These are phyloP conservation scores for Hololepta plana DNA, from an alignment of 2,888 invertebrate species.

Conservation along the genomic window DNA sequence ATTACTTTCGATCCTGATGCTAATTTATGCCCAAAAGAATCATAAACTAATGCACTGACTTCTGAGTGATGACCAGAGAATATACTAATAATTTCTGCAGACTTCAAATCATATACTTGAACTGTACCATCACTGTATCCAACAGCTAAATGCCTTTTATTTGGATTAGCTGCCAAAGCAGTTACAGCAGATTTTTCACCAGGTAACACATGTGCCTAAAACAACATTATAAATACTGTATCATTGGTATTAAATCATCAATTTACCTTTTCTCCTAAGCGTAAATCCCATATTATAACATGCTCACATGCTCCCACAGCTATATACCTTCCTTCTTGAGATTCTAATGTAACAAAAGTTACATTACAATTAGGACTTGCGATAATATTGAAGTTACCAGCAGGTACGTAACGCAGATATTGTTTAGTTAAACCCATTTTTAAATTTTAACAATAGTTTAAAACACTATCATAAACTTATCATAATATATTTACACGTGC, in stretches of 20 bases:
- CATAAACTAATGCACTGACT: slow-evolving; percentile 68
- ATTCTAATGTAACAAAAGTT: slow-evolving; percentile 57
- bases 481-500: no score
- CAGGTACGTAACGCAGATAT: slow-evolving; percentile 74
- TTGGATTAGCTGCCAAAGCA: slow-evolving; percentile 54
- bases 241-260: slow-evolving; percentile 4
- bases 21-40: slow-evolving; percentile 62
- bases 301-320: slow-evolving; percentile 90
- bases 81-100: slow-evolving; percentile 49
- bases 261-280: slow-evolving; percentile 59
- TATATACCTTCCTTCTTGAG: slow-evolving; percentile 64
- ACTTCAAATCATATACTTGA: slow-evolving; percentile 61
- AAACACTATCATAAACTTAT: no score
- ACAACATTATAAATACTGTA: slow-evolving; percentile 16
- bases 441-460: slow-evolving; percentile 1
- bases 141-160: slow-evolving; percentile 64
- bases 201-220: slow-evolving; percentile 54
- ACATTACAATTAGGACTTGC: slow-evolving; percentile 64
- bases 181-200: slow-evolving; percentile 73
- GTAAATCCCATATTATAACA: slow-evolving; percentile 86
- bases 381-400: slow-evolving; percentile 77
- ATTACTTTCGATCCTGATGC: slow-evolving; percentile 77
- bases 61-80: slow-evolving; percentile 76
- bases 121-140: slow-evolving; percentile 85
- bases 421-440: slow-evolving; percentile 83